phyloP scores from a whole-genome alignment of 2,113 vertebrate genomes.

The Felis chaus region DNA sequence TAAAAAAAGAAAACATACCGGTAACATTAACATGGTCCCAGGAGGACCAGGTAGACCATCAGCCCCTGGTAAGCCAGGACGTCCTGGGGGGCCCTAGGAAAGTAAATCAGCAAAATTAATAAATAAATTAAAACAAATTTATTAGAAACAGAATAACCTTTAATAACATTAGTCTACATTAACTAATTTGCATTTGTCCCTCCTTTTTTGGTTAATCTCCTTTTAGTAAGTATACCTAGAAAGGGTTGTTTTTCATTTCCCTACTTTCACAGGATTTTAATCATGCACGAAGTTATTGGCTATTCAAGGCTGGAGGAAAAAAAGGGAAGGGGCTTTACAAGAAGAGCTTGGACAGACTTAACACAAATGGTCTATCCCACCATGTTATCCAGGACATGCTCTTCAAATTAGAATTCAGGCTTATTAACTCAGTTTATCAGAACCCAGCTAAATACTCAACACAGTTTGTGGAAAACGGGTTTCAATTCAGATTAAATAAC shows the following conservation, averaged over 20 bases:
- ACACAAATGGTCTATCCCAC: not conserved
- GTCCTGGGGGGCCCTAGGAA: slow-evolving; percentile 93
- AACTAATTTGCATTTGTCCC: not conserved
- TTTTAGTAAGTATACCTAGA: not conserved
- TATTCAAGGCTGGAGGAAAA: not conserved
- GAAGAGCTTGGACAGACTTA: not conserved
- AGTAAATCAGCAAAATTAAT: not conserved
- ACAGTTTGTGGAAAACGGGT: not conserved
- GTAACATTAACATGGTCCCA: slow-evolving; percentile 98
- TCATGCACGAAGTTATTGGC: not conserved
- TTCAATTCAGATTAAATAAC: not conserved
- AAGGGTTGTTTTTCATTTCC: not conserved
- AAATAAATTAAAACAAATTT: not conserved
- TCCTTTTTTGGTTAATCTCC: not conserved
- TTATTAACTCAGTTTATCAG: not conserved
- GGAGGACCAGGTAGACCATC: slow-evolving; percentile 96
- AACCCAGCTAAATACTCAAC: not conserved
- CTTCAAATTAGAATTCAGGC: not conserved
- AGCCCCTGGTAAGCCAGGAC: slow-evolving; percentile 94
- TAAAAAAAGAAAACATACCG: slow-evolving; percentile 86
- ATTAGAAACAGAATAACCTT: not conserved
- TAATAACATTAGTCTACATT: not conserved
- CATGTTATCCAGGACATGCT: not conserved
- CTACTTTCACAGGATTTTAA: not conserved
- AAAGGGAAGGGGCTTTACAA: not conserved